Evolutionary conservation across 2,888 invertebrate species (phyloP), one percentile per base, ranked within the genome.

Genomic region (Drosophila lacicola): DNA sequence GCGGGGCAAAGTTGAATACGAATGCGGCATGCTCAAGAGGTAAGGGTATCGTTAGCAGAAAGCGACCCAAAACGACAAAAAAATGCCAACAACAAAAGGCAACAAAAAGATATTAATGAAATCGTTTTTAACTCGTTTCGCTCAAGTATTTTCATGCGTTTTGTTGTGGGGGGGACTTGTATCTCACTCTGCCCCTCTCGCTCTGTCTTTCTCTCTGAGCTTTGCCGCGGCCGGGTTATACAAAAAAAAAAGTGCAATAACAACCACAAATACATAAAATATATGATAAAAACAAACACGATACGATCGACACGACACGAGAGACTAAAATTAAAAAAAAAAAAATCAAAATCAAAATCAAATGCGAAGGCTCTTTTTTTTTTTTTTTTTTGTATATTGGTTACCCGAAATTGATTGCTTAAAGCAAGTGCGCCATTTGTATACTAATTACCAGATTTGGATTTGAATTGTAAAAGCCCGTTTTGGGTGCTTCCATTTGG

Each of bases 41-140:
- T 53, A 8, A 73, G 74, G 51, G 78, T 53, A 78, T 63, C 39
- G 33, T 49, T 39, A 47, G 46, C 58, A 54, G 47, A 62, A 61
- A 51, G 62, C 66, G 62, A 65, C 50, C 67, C 49, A 66, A 67
- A 75, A 70, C 75, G 62, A 76, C 47, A 47, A 70, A 14, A 33
- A 61, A 19, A 68, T 67, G 69, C 54, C 73, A 61, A 62, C 81
- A 80, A 72, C 75, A 71, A 69, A 66, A 73, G 58, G 47, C 63
- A 80, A 78, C 71, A 75, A 74, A 70, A 73, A 82, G 77, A 83
- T 80, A 88, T 91, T 86, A 81, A 85, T 79, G 82, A 86, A 85
- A 82, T 80, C 82, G 84, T 78, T 85, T 91, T 90, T 87, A 90
- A 76, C 82, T 82, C 77, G 88, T 88, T 90, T 89, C 82, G 78